phyloP scores from a whole-genome alignment of 2,113 vertebrate genomes.

The Myotis brandtii region DNA sequence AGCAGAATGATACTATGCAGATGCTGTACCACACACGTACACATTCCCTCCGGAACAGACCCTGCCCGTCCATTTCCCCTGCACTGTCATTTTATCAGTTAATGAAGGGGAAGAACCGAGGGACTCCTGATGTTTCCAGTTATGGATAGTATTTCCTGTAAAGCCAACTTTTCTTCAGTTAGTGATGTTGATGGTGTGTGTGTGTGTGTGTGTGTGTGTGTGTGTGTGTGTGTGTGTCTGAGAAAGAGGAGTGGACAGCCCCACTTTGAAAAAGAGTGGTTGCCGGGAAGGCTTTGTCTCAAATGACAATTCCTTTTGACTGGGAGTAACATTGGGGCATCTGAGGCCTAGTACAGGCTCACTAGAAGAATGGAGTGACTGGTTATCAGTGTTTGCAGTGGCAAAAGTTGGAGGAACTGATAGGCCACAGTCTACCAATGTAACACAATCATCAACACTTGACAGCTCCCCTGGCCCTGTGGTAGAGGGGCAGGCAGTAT shows the following conservation, averaged over 20 bases:
- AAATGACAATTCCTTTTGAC: not conserved
- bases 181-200: not conserved
- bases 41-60: not conserved
- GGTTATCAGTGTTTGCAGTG: not conserved
- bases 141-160: conserved; percentile 34
- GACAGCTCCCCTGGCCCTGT: not conserved
- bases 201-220: not conserved
- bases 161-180: not conserved
- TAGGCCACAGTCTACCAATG: not conserved
- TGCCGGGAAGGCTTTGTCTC: not conserved
- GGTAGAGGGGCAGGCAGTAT: not conserved
- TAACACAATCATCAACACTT: not conserved
- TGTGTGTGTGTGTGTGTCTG: not conserved
- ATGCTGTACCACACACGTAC: conserved; percentile 33
- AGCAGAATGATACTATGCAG: conserved; percentile 44
- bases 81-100: conserved; percentile 59
- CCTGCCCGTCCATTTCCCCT: not conserved
- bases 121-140: not conserved
- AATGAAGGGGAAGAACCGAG: conserved; percentile 48
- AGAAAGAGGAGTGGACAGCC: not conserved
- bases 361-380: not conserved
- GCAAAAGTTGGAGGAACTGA: not conserved
- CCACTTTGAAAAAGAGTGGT: not conserved
- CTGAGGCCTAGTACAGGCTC: not conserved
- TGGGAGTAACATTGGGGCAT: rapidly evolving